A percentile compares a stretch with the other conserved stretches of the same genome.
These are phyloP conservation scores for Andrena praecox DNA, from an alignment of 2,888 invertebrate species.

Conservation along the genomic window DNA sequence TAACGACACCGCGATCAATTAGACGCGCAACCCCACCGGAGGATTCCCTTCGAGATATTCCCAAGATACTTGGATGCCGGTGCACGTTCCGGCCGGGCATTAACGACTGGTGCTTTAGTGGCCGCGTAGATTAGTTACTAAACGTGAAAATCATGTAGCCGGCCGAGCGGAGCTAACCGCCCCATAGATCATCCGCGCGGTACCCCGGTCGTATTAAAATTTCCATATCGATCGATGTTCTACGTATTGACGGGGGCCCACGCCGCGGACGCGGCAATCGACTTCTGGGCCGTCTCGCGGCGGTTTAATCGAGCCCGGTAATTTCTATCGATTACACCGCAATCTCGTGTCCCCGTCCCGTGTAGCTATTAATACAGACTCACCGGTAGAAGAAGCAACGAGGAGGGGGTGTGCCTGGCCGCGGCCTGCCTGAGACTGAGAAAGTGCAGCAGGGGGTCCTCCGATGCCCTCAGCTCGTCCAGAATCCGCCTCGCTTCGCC, in stretches of 20 bases:
- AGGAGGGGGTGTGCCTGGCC: conserved; percentile 88
- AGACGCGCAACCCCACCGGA: conserved; percentile 29
- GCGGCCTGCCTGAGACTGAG: conserved; percentile 89
- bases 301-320: conserved; percentile 41
- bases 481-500: conserved; percentile 87
- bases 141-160: conserved; percentile 38
- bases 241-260: conserved; percentile 1
- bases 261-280: too few species aligned
- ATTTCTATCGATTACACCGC: conserved; percentile 41
- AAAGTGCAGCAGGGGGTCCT: conserved; percentile 89
- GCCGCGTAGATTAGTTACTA: neutral
- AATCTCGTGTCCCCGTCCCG: conserved; percentile 23
- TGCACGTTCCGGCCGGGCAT: neutral
- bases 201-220: conserved; percentile 10
- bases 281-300: neutral
- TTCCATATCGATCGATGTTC: neutral
- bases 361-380: conserved; percentile 82
- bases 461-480: conserved; percentile 87
- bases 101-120: conserved; percentile 2
- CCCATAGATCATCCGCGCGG: conserved; percentile 5
- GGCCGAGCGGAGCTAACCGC: conserved; percentile 8
- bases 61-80: neutral
- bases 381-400: conserved; percentile 90
- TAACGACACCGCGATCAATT: conserved; percentile 59
- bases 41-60: conserved; percentile 18